These are phyloP conservation scores for Hypolimnas misippus DNA, from an alignment of 2,888 invertebrate genomes.

Conservation along the genomic window DNA sequence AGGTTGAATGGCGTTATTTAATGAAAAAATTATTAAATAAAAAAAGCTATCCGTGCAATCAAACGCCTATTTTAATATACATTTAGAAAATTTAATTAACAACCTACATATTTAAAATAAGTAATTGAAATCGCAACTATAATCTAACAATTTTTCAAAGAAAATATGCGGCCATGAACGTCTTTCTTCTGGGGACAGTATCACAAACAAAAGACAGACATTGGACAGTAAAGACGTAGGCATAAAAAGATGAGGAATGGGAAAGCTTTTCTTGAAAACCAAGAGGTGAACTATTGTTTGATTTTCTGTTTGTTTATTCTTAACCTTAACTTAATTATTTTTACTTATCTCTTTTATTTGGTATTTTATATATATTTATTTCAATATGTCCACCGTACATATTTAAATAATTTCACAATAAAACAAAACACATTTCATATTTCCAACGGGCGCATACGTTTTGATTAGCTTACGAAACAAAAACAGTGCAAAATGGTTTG, in stretches of 20 bases:
- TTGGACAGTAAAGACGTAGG: background rate
- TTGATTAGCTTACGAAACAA: background rate
- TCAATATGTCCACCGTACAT: background rate
- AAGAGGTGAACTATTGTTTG: background rate
- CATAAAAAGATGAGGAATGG: background rate
- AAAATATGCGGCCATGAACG: background rate
- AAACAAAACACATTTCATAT: background rate
- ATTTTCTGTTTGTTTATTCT: no score
- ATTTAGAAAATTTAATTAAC: no score
- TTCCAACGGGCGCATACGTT: background rate
- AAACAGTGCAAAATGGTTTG: background rate
- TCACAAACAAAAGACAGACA: background rate
- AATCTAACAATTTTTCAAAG: background rate
- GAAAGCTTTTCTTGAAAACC: background rate
- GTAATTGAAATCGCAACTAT: background rate
- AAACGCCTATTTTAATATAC: no score
- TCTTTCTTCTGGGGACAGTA: background rate
- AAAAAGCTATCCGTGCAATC: no score
- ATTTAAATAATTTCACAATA: background rate
- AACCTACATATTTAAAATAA: background rate
- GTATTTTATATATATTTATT: no score
- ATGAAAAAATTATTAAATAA: no score
- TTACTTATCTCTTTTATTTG: no score
- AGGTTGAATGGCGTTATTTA: no score
- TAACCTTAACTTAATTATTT: no score